Percentiles rank a stretch among this genome's conserved stretches.
Conservation (phyloP, 2,797 vertebrate genomes). For the Coendou prehensilis region DNA sequence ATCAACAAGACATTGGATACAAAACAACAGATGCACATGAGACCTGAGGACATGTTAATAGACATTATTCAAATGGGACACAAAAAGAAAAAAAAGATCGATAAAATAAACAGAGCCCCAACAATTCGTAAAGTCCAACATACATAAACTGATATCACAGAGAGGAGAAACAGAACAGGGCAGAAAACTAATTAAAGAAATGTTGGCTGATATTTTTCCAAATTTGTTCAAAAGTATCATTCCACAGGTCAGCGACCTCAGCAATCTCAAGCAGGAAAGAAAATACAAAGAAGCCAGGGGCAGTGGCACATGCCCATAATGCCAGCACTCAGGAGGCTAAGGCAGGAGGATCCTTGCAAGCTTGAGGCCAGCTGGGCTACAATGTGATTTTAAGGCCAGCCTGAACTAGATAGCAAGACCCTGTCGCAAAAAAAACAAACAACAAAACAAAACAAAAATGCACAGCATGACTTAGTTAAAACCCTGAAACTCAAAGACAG, state of each 20-base stretch:
- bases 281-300: background rate
- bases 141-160: background rate
- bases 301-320: background rate
- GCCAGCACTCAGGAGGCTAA: background rate
- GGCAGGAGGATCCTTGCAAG: background rate
- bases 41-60: background rate
- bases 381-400: background rate
- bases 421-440: background rate
- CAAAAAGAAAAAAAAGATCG: background rate
- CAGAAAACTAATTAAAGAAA: conserved; percentile 28
- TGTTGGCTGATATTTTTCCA: conserved; percentile 22
- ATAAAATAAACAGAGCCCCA: background rate
- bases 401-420: background rate
- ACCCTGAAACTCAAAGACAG: conserved; percentile 2
- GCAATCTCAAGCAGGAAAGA: background rate
- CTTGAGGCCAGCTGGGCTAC: background rate
- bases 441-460: background rate
- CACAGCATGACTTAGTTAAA: background rate
- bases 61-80: background rate
- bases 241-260: conserved; percentile 13
- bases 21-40: background rate
- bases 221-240: conserved; percentile 40
- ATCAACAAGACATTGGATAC: background rate
- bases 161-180: background rate
- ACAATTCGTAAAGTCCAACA: background rate